Percentiles rank a stretch among this genome's conserved stretches.
These are phyloP conservation scores for Perognathus longimembris DNA, from an alignment of 2,113 vertebrate species.

Conservation along the genomic window DNA sequence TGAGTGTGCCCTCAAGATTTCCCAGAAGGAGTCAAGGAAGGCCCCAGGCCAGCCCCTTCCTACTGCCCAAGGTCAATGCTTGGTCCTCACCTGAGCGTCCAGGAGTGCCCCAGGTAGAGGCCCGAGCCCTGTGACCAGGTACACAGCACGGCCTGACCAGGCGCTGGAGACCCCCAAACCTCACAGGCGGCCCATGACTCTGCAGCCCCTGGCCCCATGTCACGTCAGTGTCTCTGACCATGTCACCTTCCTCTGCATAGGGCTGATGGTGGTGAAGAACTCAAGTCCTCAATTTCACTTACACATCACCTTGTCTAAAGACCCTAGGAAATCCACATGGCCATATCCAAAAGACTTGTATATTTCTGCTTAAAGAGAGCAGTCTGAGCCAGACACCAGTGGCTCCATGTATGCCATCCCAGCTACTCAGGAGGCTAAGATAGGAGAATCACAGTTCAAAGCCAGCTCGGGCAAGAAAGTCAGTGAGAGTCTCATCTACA, in stretches of 20 bases:
- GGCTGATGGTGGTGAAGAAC: not conserved
- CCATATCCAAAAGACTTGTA: fast-evolving
- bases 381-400: fast-evolving
- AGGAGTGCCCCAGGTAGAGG: too few relatives aligned
- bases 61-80: not conserved
- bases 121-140: not conserved
- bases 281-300: not conserved
- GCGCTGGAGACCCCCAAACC: too few relatives aligned
- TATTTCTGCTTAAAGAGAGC: not conserved
- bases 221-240: not conserved
- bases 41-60: not conserved
- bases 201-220: too few relatives aligned
- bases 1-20: too few relatives aligned
- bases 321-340: not conserved
- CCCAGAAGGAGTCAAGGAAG: not conserved
- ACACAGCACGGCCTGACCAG: fast-evolving
- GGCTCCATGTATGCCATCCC: too few relatives aligned
- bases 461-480: too few relatives aligned
- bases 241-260: not conserved
- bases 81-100: too few relatives aligned
- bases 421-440: too few relatives aligned
- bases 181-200: not conserved
- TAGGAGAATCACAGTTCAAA: too few relatives aligned
- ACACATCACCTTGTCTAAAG: not conserved
- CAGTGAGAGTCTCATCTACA: too few relatives aligned